Conservation (phyloP, 2,797 vertebrate species). For the Spinibarbus caldwelli region DNA sequence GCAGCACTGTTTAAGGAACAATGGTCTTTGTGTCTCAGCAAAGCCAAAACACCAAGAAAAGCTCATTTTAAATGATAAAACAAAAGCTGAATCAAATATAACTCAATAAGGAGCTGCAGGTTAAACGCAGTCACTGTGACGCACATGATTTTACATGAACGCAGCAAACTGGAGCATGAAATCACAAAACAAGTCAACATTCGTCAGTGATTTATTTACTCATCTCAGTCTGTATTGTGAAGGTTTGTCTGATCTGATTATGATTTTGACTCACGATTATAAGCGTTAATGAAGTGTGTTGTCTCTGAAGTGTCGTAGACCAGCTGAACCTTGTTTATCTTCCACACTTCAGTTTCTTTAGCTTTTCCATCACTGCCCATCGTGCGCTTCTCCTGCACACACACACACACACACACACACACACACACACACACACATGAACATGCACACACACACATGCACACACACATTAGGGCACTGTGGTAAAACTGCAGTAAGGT, state of each 20-base stretch:
- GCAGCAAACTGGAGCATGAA: not conserved
- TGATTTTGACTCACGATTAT: conserved; percentile 84
- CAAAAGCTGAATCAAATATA: not conserved
- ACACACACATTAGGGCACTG: conserved; percentile 11
- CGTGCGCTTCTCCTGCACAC: conserved; percentile 84
- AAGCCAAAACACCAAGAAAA: not conserved
- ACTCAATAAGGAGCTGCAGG: not conserved
- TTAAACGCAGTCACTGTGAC: not conserved
- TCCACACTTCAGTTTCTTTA: conserved; percentile 80
- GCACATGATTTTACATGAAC: not conserved
- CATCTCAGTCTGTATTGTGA: not conserved
- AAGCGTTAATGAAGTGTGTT: conserved; percentile 90
- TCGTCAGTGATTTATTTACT: not conserved
- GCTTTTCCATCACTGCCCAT: conserved; percentile 72
- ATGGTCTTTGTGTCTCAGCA: not conserved
- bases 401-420: too few relatives aligned
- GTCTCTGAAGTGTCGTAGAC: conserved; percentile 90
- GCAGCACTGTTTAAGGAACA: not conserved
- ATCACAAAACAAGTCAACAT: not conserved
- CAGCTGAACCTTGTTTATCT: conserved; percentile 90
- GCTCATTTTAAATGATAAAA: not conserved
- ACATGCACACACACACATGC: too few relatives aligned
- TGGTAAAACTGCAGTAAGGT: conserved; percentile 8
- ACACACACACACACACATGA: too few relatives aligned
- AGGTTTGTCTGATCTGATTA: not conserved